These are phyloP conservation scores for Lasiurus borealis DNA, from an alignment of 2,113 vertebrate species.

Conservation along the genomic window DNA sequence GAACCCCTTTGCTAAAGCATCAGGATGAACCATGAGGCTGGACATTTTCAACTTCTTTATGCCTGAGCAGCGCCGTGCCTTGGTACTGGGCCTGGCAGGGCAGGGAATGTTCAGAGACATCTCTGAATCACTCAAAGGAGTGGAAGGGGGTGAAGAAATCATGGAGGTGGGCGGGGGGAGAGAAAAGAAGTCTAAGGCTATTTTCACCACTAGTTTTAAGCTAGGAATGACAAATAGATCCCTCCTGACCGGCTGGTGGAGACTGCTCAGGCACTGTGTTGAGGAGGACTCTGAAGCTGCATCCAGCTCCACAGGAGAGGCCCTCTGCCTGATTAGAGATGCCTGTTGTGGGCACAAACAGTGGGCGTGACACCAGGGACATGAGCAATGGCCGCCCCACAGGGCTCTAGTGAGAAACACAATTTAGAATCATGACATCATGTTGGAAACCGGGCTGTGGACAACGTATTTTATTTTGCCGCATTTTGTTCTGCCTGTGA, in stretches of 20 bases:
- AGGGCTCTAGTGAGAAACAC: not conserved
- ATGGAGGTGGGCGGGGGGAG: too few relatives aligned
- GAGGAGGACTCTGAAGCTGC: not conserved
- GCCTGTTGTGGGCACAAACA: not conserved
- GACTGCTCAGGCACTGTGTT: not conserved
- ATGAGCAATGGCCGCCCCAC: not conserved
- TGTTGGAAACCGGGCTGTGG: not conserved
- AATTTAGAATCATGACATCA: not conserved
- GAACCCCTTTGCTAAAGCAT: not conserved
- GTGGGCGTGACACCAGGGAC: not conserved
- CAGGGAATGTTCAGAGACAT: not conserved
- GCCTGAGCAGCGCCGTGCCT: not conserved
- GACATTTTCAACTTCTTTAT: not conserved
- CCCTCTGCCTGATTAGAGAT: not conserved
- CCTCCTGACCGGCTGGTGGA: not conserved
- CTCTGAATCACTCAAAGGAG: not conserved
- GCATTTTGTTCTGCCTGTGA: not conserved
- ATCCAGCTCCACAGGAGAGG: not conserved
- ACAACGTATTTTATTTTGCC: not conserved
- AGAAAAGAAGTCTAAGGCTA: not conserved
- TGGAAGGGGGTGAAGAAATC: not conserved
- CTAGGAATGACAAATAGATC: not conserved
- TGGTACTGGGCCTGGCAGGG: not conserved
- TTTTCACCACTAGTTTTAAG: not conserved
- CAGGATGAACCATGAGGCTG: not conserved